Evolutionary conservation across 2,888 invertebrate genomes (phyloP).

Genomic region (Drosophila formosana): DNA sequence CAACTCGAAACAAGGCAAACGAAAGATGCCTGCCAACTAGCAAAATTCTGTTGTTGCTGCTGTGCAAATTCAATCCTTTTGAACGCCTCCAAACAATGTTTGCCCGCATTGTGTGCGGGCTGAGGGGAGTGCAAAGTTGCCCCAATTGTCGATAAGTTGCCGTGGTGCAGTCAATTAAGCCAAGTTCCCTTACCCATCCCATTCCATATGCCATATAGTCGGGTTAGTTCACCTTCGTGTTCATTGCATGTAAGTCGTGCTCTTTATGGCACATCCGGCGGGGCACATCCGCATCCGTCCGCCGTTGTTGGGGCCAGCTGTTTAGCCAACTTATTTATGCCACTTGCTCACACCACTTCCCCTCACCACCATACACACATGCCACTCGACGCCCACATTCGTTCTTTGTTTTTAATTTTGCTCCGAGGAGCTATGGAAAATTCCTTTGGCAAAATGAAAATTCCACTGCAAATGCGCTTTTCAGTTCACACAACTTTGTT

Average conservation of each 20-base stretch:
- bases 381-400: constrained; percentile 6
- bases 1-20: constrained; percentile 16
- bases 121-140: background rate
- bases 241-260: constrained; percentile 62
- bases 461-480: constrained; percentile 50
- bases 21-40: constrained; percentile 24
- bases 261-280: constrained; percentile 72
- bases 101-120: no score
- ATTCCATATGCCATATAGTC: background rate
- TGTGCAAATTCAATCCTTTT: constrained; percentile 35
- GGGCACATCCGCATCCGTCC: constrained; percentile 32
- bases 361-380: no score
- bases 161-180: constrained; percentile 59
- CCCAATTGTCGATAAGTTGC: constrained; percentile 52
- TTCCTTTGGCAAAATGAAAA: constrained; percentile 75
- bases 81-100: constrained; percentile 30
- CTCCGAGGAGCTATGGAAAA: constrained; percentile 45
- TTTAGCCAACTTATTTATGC: constrained; percentile 75
- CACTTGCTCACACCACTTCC: constrained; percentile 56
- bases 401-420: constrained; percentile 53
- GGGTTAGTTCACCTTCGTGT: constrained; percentile 50
- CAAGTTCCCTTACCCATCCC: constrained; percentile 10
- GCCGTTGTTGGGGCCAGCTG: constrained; percentile 58
- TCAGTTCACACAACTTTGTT: constrained; percentile 32
- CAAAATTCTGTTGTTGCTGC: constrained; percentile 21